Base-by-base conservation (phyloP, 2,888 invertebrate genomes). In the Spodoptera exigua region DNA sequence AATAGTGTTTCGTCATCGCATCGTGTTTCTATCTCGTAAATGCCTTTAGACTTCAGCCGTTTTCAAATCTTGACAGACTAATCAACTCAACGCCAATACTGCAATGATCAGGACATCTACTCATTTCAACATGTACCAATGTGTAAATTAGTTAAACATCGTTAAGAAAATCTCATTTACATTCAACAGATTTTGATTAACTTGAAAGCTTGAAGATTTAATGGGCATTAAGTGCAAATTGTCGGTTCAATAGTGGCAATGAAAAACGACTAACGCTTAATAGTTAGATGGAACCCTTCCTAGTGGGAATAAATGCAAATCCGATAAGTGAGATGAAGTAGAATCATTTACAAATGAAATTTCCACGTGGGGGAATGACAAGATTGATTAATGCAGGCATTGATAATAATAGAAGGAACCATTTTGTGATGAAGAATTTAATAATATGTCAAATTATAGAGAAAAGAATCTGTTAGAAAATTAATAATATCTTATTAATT, bases 271-370 rank as follows among this genome's bases (percentile, higher is more conserved):
- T 12, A 37, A 45, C 34, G 37, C 43, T 58, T 54, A 70, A 65
- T 70, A 75, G 71, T 53, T 70, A 75, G 71, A 51, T 70, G 56
- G 51, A 64, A 65, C 17, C 43, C 49, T 57, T 54, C 52, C 52
- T 49, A 57, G 41, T 14, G 47, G 39, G 53, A 46, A 54, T 56
- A 52, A 73, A 66, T 64, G 61, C 60, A 68, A 76, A 68, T 73
- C 54, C 61, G 47, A 64, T 76, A 69, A 73, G 58, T 61, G 58
- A 60, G 51, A 53, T 55, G 52, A 52, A 47, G 37, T 44, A 40
- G 69, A 63, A 56, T 63, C 51, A 53, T 70, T 75, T 70, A 53
- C 43, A 65, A 63, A 39, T 43, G 16, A 46, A n/a, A 62, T 39
- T 51, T 13, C 3, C 21, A 11, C 27, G 9, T 18, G 36, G 18